A percentile compares a stretch with the other conserved stretches of the same genome.
Conservation (phyloP, 2,888 invertebrate species). For the Heteropelma amictum region DNA sequence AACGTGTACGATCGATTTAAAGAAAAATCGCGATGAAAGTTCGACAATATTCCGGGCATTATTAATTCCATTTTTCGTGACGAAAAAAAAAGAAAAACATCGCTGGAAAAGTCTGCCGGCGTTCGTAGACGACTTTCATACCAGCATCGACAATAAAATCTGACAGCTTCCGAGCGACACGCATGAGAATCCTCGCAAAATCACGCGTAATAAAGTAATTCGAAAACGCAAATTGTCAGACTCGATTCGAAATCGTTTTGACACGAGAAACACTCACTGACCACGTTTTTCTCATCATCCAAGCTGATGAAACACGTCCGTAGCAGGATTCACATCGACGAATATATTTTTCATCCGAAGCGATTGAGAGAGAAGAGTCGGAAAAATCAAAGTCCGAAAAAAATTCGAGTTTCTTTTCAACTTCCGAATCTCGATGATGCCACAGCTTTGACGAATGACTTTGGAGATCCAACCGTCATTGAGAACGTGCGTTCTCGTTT, state of each 20-base stretch:
- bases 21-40: neutral
- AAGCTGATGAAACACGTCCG: neutral
- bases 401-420: neutral
- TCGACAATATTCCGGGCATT: too few relatives aligned
- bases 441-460: too few relatives aligned
- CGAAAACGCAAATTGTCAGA: neutral
- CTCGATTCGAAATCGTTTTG: constrained; percentile 9
- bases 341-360: neutral
- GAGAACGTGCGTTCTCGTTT: too few relatives aligned
- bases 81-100: too few relatives aligned
- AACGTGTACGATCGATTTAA: neutral
- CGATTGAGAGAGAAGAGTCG: neutral
- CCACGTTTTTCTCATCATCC: constrained; percentile 31
- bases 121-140: too few relatives aligned
- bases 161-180: too few relatives aligned
- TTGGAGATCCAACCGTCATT: too few relatives aligned
- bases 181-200: too few relatives aligned
- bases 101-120: too few relatives aligned
- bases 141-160: too few relatives aligned
- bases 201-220: constrained; percentile 10
- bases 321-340: neutral
- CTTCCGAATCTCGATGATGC: neutral
- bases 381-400: neutral
- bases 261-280: constrained; percentile 12
- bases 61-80: too few relatives aligned